Conservation (phyloP, 1,140 invertebrate species). For the Solen grandis region DNA sequence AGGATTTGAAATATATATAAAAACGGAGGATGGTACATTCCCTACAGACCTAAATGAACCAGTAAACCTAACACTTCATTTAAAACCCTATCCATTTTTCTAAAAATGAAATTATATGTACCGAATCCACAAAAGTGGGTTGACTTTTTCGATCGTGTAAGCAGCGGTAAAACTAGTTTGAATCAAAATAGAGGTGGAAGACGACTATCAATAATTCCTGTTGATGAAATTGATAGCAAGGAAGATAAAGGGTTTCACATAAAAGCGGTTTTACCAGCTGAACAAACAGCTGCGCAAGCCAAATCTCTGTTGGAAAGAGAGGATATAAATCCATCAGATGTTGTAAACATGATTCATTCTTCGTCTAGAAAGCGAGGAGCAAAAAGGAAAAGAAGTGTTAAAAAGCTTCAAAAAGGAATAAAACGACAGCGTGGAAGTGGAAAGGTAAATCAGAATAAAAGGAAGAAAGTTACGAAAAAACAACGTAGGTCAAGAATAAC, state of each 20-base stretch:
- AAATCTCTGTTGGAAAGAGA: neutral
- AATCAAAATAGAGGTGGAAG: neutral
- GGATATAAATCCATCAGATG: neutral
- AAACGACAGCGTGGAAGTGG: neutral
- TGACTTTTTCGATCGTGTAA: neutral
- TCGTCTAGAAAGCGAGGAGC: neutral
- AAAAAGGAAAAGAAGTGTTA: no score
- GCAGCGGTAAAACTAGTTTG: neutral
- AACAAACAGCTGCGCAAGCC: neutral
- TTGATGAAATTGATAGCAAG: neutral
- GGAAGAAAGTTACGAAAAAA: neutral
- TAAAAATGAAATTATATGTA: neutral
- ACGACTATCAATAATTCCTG: neutral
- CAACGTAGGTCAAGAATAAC: no score
- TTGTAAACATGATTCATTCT: neutral
- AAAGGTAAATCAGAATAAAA: neutral
- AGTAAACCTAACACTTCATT: slow-evolving; percentile 32
- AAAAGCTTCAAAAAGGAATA: no score
- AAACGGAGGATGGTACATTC: neutral
- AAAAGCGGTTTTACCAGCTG: neutral
- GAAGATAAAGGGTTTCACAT: neutral
- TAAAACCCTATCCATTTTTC: slow-evolving; percentile 30
- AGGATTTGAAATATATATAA: slow-evolving; percentile 41
- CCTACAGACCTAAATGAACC: slow-evolving; percentile 2
- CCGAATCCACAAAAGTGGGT: slow-evolving; percentile 29